phyloP scores from a whole-genome alignment of 2,888 invertebrate species.

The Oxycera nigricornis region DNA sequence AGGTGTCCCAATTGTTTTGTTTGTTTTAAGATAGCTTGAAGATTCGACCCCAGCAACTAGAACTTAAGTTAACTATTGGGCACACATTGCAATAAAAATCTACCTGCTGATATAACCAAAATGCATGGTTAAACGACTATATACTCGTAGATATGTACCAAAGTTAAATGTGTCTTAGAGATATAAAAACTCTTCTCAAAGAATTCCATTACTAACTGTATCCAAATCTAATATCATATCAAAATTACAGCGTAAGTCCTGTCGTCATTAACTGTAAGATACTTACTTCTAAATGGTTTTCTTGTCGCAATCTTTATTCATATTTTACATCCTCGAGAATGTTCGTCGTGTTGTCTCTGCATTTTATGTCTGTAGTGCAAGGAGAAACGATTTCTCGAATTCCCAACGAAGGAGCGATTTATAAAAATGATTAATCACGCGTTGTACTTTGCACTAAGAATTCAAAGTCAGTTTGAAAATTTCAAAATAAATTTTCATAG shows the following conservation, averaged over 20 bases:
- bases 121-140: too few species aligned
- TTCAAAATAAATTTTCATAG: background rate
- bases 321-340: background rate
- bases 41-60: too few species aligned
- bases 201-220: too few species aligned
- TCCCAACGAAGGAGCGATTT: background rate
- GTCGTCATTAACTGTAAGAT: background rate
- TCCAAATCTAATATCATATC: too few species aligned
- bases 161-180: too few species aligned
- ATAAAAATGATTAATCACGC: slow-evolving; percentile 16
- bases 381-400: slow-evolving; percentile 1
- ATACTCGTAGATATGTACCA: too few species aligned
- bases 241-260: background rate
- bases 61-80: too few species aligned
- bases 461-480: background rate
- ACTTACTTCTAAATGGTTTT: background rate
- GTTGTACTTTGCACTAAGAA: background rate
- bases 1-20: too few species aligned
- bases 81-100: too few species aligned
- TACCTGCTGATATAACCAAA: too few species aligned
- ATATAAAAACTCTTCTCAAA: too few species aligned
- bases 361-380: background rate
- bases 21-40: too few species aligned
- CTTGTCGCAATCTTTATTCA: background rate
- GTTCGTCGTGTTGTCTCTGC: background rate